Base-by-base conservation (phyloP, 2,797 vertebrate species). In the Danio aesculapii region DNA sequence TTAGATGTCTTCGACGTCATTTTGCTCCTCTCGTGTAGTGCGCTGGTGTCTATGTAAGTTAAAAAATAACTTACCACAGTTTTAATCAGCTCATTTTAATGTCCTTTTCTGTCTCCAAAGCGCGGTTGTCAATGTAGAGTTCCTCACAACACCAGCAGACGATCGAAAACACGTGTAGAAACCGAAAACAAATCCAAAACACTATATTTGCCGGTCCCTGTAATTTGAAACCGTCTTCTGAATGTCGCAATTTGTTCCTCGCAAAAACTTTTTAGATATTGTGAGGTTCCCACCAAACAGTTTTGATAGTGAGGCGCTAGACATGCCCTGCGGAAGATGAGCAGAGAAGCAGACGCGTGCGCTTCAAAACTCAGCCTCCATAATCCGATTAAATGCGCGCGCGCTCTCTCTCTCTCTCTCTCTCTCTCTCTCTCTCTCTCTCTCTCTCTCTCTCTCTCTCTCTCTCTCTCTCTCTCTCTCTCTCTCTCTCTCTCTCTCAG, bases 371-470 rank as follows among this genome's bases (percentile, higher is more conserved):
- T 91, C 84, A 67, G 84, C 87, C 85, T 88, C 50, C 81, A 47
- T 96, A 97, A 97, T 95, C 95, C 92, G 95, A 95, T 96, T 95
- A 95, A 63, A 89, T 85, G 78, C 64, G 6, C 82, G 47, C 77
- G 39, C 81, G 63, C 41, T 73, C 73, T 66, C 57, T 75, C 30
- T 62, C 78, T 58, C 67, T 59, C 61, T 79, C 79, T 39, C 66
- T 68, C 75, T 75, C 72, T 17, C 82, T 66, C 74, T 67, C 61
- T 19, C 83, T 78, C 21, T 30, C 57, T 16, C 30, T 75, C 62
- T 55, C 73, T 62, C 44, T 61, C 53, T 19, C 13, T 8, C 79
- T 16, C 43, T 8, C 69, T 39, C 14, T 11, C 44, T 50, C 39
- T n/a, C 72, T 17, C 82, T 66, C 74, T 67, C 61, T 19, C 83